These are phyloP conservation scores for Phasianus colchicus DNA, from an alignment of 2,113 vertebrate genomes.

Conservation along the genomic window DNA sequence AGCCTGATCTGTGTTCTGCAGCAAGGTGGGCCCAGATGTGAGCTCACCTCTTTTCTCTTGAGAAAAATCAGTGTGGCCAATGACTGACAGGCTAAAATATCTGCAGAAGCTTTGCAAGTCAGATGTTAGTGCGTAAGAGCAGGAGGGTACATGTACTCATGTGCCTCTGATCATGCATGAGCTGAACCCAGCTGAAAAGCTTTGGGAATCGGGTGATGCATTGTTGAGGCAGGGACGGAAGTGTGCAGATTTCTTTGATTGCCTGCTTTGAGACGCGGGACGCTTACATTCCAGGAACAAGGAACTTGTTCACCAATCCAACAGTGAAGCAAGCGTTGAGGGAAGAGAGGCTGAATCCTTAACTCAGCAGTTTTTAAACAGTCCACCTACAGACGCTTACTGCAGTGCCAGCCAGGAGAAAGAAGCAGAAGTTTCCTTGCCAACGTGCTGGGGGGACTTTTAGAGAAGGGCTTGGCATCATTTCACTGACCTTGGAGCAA, in stretches of 20 bases:
- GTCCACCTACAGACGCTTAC: background rate
- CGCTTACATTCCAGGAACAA: background rate
- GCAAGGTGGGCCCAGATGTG: background rate
- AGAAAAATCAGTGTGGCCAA: background rate
- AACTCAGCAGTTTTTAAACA: background rate
- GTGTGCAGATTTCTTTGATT: background rate
- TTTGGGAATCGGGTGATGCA: background rate
- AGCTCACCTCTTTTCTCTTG: background rate
- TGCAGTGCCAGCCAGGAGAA: background rate
- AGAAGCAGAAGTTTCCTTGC: background rate
- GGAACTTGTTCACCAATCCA: background rate
- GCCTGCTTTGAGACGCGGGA: background rate
- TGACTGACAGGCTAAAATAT: background rate
- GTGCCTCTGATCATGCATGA: background rate
- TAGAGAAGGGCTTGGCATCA: background rate
- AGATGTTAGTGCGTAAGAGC: rapidly evolving
- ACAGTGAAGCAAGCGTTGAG: background rate
- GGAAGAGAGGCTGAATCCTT: background rate
- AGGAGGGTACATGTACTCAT: background rate
- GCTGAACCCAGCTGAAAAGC: background rate
- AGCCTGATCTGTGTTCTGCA: background rate
- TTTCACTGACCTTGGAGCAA: background rate
- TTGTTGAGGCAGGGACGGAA: too few relatives aligned
- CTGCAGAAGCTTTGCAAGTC: background rate
- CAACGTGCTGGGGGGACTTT: rapidly evolving